These are phyloP conservation scores for Heterodera schachtii DNA, from an alignment of 1,140 invertebrate genomes.

Conservation along the genomic window DNA sequence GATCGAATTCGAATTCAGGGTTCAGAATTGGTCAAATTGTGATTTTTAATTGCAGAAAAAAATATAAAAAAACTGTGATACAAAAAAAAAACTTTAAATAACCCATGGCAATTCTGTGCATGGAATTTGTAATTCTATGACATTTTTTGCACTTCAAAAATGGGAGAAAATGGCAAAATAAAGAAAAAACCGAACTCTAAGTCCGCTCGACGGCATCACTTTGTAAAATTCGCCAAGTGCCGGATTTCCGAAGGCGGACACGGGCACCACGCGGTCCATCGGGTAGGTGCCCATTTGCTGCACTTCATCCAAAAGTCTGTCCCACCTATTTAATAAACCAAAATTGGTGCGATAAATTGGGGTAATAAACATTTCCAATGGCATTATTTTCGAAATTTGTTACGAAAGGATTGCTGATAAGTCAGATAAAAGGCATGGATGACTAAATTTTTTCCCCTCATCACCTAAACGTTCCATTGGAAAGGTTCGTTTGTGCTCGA, in stretches of 20 bases:
- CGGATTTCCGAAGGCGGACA: slow-evolving; percentile 20
- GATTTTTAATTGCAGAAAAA: neutral
- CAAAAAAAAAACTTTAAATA: too few relatives aligned
- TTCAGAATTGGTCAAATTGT: too few relatives aligned
- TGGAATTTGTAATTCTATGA: too few relatives aligned
- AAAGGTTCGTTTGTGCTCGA: slow-evolving; percentile 13
- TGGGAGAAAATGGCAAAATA: neutral
- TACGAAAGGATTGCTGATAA: neutral
- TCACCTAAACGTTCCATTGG: slow-evolving; percentile 11
- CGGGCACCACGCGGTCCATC: slow-evolving; percentile 24
- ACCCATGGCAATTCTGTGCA: too few relatives aligned
- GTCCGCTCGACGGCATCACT: slow-evolving; percentile 24
- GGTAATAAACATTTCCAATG: neutral
- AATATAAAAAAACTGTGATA: neutral
- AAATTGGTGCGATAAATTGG: neutral
- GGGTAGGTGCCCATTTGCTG: neutral
- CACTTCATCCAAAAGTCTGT: slow-evolving; percentile 5
- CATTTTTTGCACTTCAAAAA: too few relatives aligned
- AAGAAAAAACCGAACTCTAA: slow-evolving; percentile 16
- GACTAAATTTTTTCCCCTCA: too few relatives aligned
- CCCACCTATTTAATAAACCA: slow-evolving; percentile 15
- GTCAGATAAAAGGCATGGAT: too few relatives aligned
- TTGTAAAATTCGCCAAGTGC: slow-evolving; percentile 27
- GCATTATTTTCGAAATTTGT: neutral
- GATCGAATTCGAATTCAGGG: too few relatives aligned